Evolutionary conservation across 2,797 vertebrate genomes (phyloP).

Genomic region (Xerus rutilus): DNA sequence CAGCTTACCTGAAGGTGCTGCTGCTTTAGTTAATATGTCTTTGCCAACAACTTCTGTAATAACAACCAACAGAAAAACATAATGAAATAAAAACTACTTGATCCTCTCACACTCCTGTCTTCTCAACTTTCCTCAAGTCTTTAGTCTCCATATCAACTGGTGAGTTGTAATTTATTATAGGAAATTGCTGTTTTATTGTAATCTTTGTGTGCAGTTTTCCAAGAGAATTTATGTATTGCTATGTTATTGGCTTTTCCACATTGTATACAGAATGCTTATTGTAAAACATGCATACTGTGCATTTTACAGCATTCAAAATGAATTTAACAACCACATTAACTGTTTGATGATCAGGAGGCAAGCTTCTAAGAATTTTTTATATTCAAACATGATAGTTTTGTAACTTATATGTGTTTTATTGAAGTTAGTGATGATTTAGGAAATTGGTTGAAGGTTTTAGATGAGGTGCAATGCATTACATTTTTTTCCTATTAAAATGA

Average conservation of each 20-base stretch:
- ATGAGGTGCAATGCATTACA: neutral
- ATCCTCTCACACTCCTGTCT: neutral
- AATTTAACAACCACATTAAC: conserved; percentile 58
- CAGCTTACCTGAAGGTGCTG: neutral
- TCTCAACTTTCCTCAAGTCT: neutral
- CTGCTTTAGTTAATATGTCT: neutral
- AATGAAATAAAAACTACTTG: neutral
- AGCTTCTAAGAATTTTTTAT: conserved; percentile 42
- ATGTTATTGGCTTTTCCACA: neutral
- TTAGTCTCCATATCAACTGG: neutral
- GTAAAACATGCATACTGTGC: neutral
- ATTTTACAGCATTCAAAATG: conserved; percentile 48
- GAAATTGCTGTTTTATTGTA: conserved; percentile 60
- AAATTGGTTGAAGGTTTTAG: neutral
- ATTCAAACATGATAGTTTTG: neutral
- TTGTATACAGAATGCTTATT: neutral
- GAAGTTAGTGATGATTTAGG: neutral
- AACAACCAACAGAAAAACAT: neutral
- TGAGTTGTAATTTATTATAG: conserved; percentile 27
- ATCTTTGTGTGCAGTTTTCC: conserved; percentile 4
- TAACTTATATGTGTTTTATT: conserved; percentile 1
- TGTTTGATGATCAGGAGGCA: conserved; percentile 26
- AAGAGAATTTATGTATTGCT: conserved; percentile 45
- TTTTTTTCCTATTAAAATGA: conserved; percentile 10
- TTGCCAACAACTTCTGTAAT: neutral